phyloP scores from a whole-genome alignment of 2,797 vertebrate genomes.

The Ispidina lecontei region DNA sequence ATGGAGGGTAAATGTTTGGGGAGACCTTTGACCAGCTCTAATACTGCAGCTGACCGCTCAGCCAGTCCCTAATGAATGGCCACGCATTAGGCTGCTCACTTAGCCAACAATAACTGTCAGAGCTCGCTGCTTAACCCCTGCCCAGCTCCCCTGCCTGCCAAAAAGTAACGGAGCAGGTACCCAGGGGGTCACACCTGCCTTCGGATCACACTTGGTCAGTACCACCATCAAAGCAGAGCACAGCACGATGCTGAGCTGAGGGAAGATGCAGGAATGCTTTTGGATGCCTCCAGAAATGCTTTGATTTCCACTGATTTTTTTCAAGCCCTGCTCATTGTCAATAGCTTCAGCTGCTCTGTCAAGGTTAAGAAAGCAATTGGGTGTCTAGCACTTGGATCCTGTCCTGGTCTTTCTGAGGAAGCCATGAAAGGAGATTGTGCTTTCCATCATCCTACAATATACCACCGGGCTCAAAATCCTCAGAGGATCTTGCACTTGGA shows the following conservation, averaged over 20 bases:
- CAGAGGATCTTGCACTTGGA: not conserved
- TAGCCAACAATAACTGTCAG: constrained; percentile 18
- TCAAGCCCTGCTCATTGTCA: not conserved
- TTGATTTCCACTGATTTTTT: not conserved
- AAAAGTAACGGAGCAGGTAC: not conserved
- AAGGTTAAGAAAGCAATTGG: not conserved
- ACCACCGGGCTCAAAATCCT: not conserved
- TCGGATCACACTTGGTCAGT: not conserved
- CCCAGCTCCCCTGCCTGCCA: not conserved
- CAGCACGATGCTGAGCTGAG: constrained; percentile 14
- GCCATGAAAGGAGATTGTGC: not conserved
- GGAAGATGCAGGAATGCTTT: not conserved
- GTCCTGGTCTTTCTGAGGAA: not conserved
- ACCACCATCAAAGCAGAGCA: not conserved
- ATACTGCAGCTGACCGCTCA: constrained; percentile 49
- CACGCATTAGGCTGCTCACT: constrained; percentile 41
- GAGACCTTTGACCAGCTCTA: constrained; percentile 70
- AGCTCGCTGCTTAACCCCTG: not conserved
- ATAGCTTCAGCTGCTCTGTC: not conserved
- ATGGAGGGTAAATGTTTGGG: constrained; percentile 68
- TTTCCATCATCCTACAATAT: not conserved
- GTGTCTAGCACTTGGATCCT: not conserved
- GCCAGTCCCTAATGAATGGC: not conserved
- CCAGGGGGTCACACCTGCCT: not conserved
- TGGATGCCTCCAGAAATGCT: not conserved